phyloP scores from a whole-genome alignment of 2,113 vertebrate genomes.

The Datnioides undecimradiatus region DNA sequence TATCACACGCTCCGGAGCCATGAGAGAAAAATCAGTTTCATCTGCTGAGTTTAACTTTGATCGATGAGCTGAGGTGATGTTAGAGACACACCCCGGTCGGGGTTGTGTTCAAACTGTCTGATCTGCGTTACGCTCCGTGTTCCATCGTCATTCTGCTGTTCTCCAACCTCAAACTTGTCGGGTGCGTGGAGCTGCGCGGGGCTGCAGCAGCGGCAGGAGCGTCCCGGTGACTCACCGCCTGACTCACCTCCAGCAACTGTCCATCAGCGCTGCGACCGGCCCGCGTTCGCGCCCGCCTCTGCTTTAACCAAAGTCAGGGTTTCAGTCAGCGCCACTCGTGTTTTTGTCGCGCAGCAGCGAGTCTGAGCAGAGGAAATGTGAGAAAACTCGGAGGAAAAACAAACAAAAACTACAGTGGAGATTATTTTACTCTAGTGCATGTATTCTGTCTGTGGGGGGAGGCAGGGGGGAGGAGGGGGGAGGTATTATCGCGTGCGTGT shows the following conservation, averaged over 20 bases:
- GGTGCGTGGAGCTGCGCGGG: too few species aligned
- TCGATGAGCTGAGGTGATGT: fast-evolving
- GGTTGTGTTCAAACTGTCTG: background rate
- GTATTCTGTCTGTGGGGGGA: background rate
- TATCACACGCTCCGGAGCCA: background rate
- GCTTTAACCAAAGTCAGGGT: too few species aligned
- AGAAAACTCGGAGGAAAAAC: background rate
- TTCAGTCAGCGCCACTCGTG: too few species aligned
- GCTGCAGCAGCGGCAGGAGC: slow-evolving; percentile 33
- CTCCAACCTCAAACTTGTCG: background rate
- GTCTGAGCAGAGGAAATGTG: too few species aligned
- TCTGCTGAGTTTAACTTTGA: background rate
- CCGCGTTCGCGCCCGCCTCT: too few species aligned
- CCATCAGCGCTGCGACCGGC: slow-evolving; percentile 35
- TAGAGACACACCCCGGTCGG: fast-evolving
- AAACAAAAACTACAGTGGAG: fast-evolving
- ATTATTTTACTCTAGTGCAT: background rate
- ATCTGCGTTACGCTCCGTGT: background rate
- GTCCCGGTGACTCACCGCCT: slow-evolving; percentile 39
- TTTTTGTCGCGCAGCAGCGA: too few species aligned
- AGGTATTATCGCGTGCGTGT: slow-evolving; percentile 46
- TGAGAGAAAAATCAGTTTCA: background rate
- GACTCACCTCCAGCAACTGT: slow-evolving; percentile 52
- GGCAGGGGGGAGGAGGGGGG: slow-evolving; percentile 25
- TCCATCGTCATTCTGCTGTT: background rate